phyloP scores from a whole-genome alignment of 2,797 vertebrate species.

The Pteropus rufus region DNA sequence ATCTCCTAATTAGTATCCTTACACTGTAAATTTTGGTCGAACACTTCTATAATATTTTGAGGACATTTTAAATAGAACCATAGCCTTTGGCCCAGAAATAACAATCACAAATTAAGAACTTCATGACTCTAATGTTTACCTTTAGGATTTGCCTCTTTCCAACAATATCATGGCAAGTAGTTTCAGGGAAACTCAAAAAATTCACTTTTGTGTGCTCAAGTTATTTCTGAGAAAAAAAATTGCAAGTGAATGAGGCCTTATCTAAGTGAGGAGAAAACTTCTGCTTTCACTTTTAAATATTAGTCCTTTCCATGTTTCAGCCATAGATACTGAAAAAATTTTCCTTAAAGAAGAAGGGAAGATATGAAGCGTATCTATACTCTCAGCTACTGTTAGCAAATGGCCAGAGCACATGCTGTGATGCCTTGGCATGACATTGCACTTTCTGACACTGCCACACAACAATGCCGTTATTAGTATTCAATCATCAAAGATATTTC shows the following conservation, averaged over 20 bases:
- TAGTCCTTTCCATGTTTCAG: neutral
- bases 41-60: neutral
- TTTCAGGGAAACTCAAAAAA: neutral
- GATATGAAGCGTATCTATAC: neutral
- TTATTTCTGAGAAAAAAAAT: neutral
- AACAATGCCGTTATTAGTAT: conserved; percentile 56
- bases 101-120: neutral
- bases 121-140: neutral
- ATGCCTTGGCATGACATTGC: conserved; percentile 27
- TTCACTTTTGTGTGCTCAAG: neutral
- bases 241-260: neutral
- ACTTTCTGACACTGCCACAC: conserved; percentile 34
- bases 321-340: neutral
- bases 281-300: neutral
- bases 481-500: conserved; percentile 51
- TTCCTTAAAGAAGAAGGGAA: conserved; percentile 33
- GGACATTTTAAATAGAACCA: neutral
- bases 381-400: conserved; percentile 47
- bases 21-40: neutral
- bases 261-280: neutral
- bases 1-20: neutral
- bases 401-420: conserved; percentile 45
- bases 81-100: neutral
- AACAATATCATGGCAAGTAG: neutral
- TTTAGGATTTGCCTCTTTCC: neutral